Base-by-base conservation (phyloP, 2,888 invertebrate species). In the Caenorhabditis sp. region DNA sequence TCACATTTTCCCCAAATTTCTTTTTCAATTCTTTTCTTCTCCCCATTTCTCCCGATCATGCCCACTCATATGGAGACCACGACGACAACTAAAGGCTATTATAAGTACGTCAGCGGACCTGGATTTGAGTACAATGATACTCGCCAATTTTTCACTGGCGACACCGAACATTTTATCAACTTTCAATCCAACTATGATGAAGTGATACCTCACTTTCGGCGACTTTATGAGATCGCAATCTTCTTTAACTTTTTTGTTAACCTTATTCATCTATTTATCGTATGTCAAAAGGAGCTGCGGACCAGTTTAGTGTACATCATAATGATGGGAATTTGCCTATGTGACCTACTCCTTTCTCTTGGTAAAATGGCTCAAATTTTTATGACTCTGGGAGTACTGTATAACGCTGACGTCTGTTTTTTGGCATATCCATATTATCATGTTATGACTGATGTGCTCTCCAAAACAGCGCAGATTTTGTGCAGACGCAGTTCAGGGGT, bases 281-380 rank as follows among this genome's bases (percentile, higher is more conserved):
- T 59, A 12, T 38, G 12, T 19, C 35, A 22, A n/a, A 59, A 59
- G 35, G 59, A 59, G 38, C 16, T 59, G 22, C 1, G 59, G 12
- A 8, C 38, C 2, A 35, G 38, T 14, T 22, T 59, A 22, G 59
- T 59, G 16, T 59, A 35, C 22, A 59, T 59, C 6, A 8, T 59
- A 0, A 59, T 59, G 59, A 59, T 38, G 10, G 59, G 59, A 6
- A 59, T 59, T 35, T 59, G 59, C n/a, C 12, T 59, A n/a, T 38
- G 35, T 10, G 59, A 59, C 10, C 5, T 59, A 19, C n/a, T n/a
- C 19, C 59, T 38, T 1, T 19, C 59, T 1, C 14, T 59, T 59
- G 38, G 38, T 12, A 59, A 19, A 35, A 59, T 59, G 19, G 0
- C 12, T 10, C 19, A 19, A 19, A 5, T 38, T 10, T 8, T 35